Evolutionary conservation across 2,888 invertebrate species (phyloP).

Genomic region (Iphiclides podalirius): DNA sequence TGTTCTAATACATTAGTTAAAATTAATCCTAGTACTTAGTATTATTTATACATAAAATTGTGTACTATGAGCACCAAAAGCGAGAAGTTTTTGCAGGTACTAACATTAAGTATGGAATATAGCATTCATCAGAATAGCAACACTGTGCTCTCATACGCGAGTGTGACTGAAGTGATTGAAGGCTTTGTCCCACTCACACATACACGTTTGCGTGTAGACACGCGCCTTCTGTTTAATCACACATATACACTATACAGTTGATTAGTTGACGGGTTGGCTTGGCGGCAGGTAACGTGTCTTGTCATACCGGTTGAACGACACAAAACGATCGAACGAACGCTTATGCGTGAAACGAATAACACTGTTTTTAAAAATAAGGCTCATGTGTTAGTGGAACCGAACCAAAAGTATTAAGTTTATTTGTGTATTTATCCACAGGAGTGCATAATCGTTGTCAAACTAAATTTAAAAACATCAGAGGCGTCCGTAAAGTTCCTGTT

Average conservation of each 20-base stretch:
- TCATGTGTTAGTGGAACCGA: constrained; percentile 11
- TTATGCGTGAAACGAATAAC: constrained; percentile 30
- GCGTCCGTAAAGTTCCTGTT: constrained; percentile 42
- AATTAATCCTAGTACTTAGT: too few species aligned
- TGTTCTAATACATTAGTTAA: too few species aligned
- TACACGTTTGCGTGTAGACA: constrained; percentile 39
- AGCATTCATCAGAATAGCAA: constrained; percentile 31
- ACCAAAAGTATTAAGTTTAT: constrained; percentile 25
- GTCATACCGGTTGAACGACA: constrained; percentile 64
- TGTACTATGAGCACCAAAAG: too few species aligned
- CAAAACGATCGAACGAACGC: constrained; percentile 75
- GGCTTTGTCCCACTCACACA: constrained; percentile 49
- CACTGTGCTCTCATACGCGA: constrained; percentile 48
- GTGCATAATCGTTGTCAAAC: constrained; percentile 65
- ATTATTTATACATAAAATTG: too few species aligned
- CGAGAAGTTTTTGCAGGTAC: too few species aligned
- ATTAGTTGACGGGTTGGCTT: constrained; percentile 57
- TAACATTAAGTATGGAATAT: too few species aligned
- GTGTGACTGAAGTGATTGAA: too few species aligned
- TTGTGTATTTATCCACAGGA: constrained; percentile 29
- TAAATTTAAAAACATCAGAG: constrained; percentile 53
- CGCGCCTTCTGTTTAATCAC: constrained; percentile 37
- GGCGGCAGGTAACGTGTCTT: constrained; percentile 57
- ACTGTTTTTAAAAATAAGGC: background rate
- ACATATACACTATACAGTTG: constrained; percentile 47